phyloP scores from a whole-genome alignment of 2,113 vertebrate genomes.

The Amphiprion percula region DNA sequence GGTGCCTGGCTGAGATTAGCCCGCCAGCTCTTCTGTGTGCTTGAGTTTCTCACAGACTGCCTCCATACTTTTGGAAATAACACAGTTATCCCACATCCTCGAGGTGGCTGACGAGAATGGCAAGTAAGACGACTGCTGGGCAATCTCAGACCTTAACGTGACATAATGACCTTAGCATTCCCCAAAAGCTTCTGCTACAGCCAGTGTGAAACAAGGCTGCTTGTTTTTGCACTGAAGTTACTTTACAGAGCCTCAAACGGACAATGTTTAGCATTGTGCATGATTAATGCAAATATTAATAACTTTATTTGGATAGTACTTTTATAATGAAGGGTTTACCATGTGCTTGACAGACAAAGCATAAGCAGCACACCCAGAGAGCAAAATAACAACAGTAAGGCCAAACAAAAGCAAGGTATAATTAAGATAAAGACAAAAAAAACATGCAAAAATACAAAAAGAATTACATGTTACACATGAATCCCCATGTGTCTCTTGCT shows the following conservation, averaged over 20 bases:
- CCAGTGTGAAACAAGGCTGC: conserved; percentile 23
- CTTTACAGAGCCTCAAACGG: neutral
- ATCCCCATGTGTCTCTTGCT: conserved; percentile 6
- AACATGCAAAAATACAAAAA: neutral
- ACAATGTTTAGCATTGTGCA: conserved; percentile 7
- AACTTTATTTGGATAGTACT: too few species aligned
- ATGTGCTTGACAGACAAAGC: too few species aligned
- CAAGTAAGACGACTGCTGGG: conserved; percentile 74
- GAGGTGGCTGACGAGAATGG: conserved; percentile 78
- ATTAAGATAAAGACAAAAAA: too few species aligned
- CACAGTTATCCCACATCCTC: conserved; percentile 80
- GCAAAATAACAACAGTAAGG: too few species aligned
- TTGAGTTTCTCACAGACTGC: conserved; percentile 82
- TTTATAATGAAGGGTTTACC: too few species aligned
- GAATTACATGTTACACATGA: conserved; percentile 3
- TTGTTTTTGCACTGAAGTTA: conserved; percentile 34
- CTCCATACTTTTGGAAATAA: conserved; percentile 78
- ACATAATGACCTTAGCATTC: conserved; percentile 66
- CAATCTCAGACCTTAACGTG: conserved; percentile 70
- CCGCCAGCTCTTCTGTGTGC: conserved; percentile 81
- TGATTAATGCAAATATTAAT: neutral
- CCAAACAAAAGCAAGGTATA: too few species aligned
- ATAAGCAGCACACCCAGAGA: too few species aligned
- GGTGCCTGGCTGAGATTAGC: conserved; percentile 86
- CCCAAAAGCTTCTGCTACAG: conserved; percentile 27